phyloP scores from a whole-genome alignment of 2,113 vertebrate species.

The Semnornis frantzii region DNA sequence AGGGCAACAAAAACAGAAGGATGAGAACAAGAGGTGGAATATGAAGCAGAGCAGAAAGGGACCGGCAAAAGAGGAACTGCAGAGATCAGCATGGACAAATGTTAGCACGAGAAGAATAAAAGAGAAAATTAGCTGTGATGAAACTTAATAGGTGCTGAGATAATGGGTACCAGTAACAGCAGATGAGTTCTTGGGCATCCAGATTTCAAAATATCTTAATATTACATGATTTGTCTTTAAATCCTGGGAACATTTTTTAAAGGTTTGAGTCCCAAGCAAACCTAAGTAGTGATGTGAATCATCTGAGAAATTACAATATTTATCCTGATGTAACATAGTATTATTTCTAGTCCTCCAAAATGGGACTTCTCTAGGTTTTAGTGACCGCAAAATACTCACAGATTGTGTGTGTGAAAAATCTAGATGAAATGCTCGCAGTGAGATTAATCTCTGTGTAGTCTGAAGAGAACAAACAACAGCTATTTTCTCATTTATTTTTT shows the following conservation, averaged over 20 bases:
- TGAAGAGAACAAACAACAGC: neutral
- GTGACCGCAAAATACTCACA: neutral
- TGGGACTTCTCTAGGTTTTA: neutral
- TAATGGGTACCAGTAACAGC: neutral
- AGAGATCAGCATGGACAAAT: neutral
- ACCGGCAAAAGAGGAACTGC: neutral
- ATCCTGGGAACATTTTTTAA: neutral
- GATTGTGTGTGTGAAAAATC: neutral
- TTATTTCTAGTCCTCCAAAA: neutral
- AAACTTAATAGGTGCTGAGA: neutral
- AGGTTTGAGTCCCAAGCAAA: neutral
- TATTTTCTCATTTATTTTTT: neutral
- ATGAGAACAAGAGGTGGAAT: neutral
- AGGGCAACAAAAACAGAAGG: neutral
- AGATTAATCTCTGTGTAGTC: neutral
- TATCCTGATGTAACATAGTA: neutral
- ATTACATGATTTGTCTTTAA: neutral
- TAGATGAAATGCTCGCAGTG: neutral
- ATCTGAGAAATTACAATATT: neutral
- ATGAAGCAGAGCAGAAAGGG: neutral
- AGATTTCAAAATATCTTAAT: neutral
- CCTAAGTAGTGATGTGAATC: neutral
- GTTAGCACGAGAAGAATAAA: neutral
- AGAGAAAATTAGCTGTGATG: neutral
- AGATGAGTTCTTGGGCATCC: neutral